Conservation (phyloP, 2,113 vertebrate genomes). For the Microtus montanus region DNA sequence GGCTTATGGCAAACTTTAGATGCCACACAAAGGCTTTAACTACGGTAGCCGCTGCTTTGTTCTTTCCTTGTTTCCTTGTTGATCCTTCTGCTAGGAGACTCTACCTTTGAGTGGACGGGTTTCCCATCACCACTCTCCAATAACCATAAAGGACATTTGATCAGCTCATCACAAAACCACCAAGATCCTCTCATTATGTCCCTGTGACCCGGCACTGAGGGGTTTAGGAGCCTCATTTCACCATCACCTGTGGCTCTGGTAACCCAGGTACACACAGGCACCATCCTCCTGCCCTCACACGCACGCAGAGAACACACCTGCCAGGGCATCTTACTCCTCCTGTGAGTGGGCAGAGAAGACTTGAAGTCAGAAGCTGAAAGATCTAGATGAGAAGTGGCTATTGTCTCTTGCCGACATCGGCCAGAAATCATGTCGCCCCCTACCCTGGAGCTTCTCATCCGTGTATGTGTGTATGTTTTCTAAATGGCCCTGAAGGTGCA, state of each 20-base stretch:
- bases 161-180: not conserved
- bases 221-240: slow-evolving; percentile 16
- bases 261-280: not conserved
- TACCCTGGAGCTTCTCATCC: not conserved
- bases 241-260: not conserved
- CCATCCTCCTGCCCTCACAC: accelerated
- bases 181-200: not conserved
- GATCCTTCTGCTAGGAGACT: not conserved
- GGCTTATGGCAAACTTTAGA: not conserved
- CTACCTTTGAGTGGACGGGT: not conserved
- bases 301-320: not conserved
- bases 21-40: not conserved
- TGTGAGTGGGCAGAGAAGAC: not conserved
- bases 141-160: not conserved
- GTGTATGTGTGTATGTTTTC: not conserved
- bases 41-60: not conserved
- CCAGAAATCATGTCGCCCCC: not conserved
- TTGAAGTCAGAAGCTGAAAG: not conserved
- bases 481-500: not conserved
- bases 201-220: not conserved
- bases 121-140: slow-evolving; percentile 5
- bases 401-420: not conserved
- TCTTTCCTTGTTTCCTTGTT: not conserved
- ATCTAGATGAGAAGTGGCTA: not conserved
- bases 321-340: not conserved